phyloP scores from a whole-genome alignment of 2,888 invertebrate genomes.

The Drosophila dives region DNA sequence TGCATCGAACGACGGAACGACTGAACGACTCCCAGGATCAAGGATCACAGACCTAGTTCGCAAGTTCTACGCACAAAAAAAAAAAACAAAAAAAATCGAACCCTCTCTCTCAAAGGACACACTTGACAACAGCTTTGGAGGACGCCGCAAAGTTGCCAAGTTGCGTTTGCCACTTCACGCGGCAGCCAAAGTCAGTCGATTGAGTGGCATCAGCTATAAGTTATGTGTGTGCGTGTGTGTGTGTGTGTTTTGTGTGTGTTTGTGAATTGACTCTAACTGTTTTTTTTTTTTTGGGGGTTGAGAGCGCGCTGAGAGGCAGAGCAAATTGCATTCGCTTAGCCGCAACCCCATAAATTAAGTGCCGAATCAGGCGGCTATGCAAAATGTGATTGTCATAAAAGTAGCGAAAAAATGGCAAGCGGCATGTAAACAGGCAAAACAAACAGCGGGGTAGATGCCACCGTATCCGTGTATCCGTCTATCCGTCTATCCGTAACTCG shows the following conservation, averaged over 20 bases:
- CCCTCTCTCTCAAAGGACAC: constrained; percentile 37
- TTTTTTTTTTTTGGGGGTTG: constrained; percentile 2
- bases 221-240: neutral
- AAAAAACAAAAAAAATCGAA: constrained; percentile 55
- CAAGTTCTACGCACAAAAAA: constrained; percentile 63
- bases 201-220: constrained; percentile 29
- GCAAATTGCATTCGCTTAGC: constrained; percentile 77
- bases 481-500: neutral
- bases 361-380: constrained; percentile 23
- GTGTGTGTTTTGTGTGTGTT: neutral
- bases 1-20: constrained; percentile 17
- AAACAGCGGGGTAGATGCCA: constrained; percentile 56
- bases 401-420: constrained; percentile 71
- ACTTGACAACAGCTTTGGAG: constrained; percentile 53
- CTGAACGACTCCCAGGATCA: constrained; percentile 16
- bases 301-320: constrained; percentile 48
- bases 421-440: constrained; percentile 75
- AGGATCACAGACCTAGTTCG: constrained; percentile 23
- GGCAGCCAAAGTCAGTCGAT: constrained; percentile 16
- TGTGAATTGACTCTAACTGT: constrained; percentile 23
- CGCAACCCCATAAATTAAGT: constrained; percentile 79
- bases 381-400: constrained; percentile 60
- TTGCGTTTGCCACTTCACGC: constrained; percentile 65
- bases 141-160: constrained; percentile 38
- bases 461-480: neutral